Evolutionary conservation across 2,113 vertebrate genomes (phyloP), one percentile per base, ranked within the genome.

Genomic region (Noctilio leporinus): DNA sequence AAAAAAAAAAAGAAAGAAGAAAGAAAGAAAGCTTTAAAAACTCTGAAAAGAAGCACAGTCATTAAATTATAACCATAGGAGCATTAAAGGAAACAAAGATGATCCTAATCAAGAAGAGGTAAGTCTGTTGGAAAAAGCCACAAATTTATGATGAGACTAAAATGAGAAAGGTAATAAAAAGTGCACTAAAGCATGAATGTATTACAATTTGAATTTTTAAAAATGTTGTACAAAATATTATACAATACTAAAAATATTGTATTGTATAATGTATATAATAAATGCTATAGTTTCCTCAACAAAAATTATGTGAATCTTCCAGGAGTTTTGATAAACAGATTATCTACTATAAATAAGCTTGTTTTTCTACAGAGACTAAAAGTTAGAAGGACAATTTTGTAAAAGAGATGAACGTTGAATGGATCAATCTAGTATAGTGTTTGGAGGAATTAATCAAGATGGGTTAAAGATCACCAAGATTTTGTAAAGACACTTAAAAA

Each of bases 1-100:
- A 59, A 94, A 81, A 49, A n/a, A n/a, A n/a, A 73, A 89, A 82
- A 92, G 73, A 59, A 94, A 81, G 47, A 73, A 89, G 77, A 92
- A 78, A 59, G 93, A 81, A 49, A 55, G 12, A 47, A 76, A 22
- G 7, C 4, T 94, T 89, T 28, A 16, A 86, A 76, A 89, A 43
- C 7, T 12, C 64, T 51, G 40, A 75, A 87, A 45, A 35, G 8
- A 82, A 67, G 7, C 17, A 62, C 3, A 88, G 10, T 51, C 28
- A 3, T 91, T 57, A 83, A 70, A 84, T 69, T 62, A 40, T 59
- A 96, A 59, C 49, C 30, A 96, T 86, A 19, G 26, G 26, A 96
- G 5, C 35, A 45, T 62, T 89, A 67, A 89, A 78, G 22, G 15
- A 90, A 86, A 78, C 15, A 92, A 94, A 84, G 43, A 91, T 38